A percentile compares a stretch with the other conserved stretches of the same genome.
Evolutionary conservation across 2,113 vertebrate genomes (phyloP).

Genomic region (Chinchilla lanigera): DNA sequence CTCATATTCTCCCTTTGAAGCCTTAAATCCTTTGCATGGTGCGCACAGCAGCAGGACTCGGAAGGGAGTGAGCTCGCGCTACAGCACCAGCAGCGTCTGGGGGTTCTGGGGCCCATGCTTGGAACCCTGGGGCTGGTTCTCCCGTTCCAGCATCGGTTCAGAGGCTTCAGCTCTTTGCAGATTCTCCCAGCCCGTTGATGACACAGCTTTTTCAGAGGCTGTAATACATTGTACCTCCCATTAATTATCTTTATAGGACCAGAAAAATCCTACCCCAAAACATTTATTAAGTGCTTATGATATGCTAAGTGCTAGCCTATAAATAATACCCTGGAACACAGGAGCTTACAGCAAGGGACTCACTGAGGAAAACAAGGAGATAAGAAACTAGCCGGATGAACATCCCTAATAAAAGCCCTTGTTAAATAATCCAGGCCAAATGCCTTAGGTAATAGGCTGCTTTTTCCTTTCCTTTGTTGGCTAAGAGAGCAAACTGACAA

Average conservation of each 20-base stretch:
- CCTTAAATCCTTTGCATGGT: background rate
- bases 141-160: background rate
- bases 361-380: background rate
- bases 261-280: background rate
- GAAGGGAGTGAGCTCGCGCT: background rate
- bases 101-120: background rate
- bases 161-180: background rate
- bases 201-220: slow-evolving; percentile 44
- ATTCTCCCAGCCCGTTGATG: background rate
- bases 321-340: slow-evolving; percentile 42
- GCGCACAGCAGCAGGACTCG: background rate
- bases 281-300: slow-evolving; percentile 27
- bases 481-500: background rate
- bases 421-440: background rate
- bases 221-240: background rate
- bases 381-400: background rate
- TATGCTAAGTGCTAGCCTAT: slow-evolving; percentile 25
- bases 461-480: background rate
- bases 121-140: background rate
- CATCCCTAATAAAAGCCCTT: background rate
- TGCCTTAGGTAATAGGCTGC: background rate
- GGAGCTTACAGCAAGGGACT: slow-evolving; percentile 23
- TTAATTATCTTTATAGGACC: slow-evolving; percentile 53
- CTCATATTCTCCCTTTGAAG: background rate
- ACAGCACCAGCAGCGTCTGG: background rate